phyloP scores from a whole-genome alignment of 2,113 vertebrate species.

The Oryctolagus cuniculus region mOryCun1.1 NC_091434.1:44434001-44434500 shows the following conservation, averaged over 20 bases:
- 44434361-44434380: background rate
- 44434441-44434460: constrained; percentile 95
- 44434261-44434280: background rate
- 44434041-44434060: background rate
- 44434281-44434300: background rate
- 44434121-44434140: background rate
- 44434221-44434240: background rate
- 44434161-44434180: constrained; percentile 5
- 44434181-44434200: constrained; percentile 9
- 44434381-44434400: constrained; percentile 85
- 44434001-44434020: background rate
- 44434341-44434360: background rate
- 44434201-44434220: background rate
- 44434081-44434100: background rate
- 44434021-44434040: background rate
- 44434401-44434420: constrained; percentile 95
- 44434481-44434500: constrained; percentile 95
- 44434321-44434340: background rate
- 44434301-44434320: background rate
- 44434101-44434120: background rate
- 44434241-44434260: background rate
- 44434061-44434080: background rate
- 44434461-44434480: constrained; percentile 95
- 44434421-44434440: constrained; percentile 95
- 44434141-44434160: background rate